Evolutionary conservation across 2,797 vertebrate species (phyloP).

Genomic region (Parotocinclus haroldoi): DNA sequence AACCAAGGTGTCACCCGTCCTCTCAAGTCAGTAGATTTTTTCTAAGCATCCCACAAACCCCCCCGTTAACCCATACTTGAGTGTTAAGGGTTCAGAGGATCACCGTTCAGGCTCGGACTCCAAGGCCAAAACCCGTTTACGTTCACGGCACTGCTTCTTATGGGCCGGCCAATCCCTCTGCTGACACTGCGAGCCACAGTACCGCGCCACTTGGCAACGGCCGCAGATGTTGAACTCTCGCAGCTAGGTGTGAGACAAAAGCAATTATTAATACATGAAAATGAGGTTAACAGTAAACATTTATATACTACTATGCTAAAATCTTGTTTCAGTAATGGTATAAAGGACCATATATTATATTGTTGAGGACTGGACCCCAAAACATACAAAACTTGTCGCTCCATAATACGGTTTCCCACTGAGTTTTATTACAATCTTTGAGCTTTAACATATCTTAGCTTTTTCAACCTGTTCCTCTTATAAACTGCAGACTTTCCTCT

Average conservation of each 20-base stretch:
- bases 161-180: slow-evolving; percentile 98
- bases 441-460: too few relatives aligned
- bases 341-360: too few relatives aligned
- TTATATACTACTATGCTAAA: neutral
- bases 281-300: too few relatives aligned
- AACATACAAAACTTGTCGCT: too few relatives aligned
- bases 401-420: too few relatives aligned
- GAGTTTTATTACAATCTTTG: too few relatives aligned
- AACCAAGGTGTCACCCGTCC: slow-evolving; percentile 59
- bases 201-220: slow-evolving; percentile 94
- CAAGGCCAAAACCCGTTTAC: slow-evolving; percentile 84
- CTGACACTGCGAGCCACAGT: slow-evolving; percentile 98
- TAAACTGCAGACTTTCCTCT: too few relatives aligned
- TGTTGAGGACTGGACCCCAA: too few relatives aligned
- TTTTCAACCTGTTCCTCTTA: too few relatives aligned
- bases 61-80: slow-evolving; percentile 44
- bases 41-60: slow-evolving; percentile 45
- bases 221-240: slow-evolving; percentile 98
- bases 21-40: slow-evolving; percentile 45
- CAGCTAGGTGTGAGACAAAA: slow-evolving; percentile 62
- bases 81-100: slow-evolving; percentile 54
- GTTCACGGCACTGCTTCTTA: slow-evolving; percentile 98
- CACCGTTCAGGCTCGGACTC: slow-evolving; percentile 95
- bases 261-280: neutral
- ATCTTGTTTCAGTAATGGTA: too few relatives aligned